phyloP scores from a whole-genome alignment of 2,888 invertebrate species.

The Callinectes sapidus region DNA sequence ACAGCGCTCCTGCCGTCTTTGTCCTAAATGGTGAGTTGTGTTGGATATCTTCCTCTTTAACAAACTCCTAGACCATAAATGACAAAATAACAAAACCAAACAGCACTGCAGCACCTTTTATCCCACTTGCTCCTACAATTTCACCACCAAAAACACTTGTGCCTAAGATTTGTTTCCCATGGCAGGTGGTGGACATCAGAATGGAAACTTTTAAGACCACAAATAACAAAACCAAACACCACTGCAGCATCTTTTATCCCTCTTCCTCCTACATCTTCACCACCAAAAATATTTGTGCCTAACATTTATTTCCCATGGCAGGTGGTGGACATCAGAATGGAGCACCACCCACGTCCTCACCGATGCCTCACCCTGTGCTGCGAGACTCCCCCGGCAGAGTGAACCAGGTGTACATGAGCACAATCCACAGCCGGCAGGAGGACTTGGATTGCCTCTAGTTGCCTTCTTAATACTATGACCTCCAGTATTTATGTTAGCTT shows the following conservation, averaged over 20 bases:
- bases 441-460: neutral
- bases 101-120: neutral
- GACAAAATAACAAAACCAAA: neutral
- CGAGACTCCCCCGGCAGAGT: constrained; percentile 34
- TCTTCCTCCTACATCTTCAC: neutral
- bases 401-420: constrained; percentile 36
- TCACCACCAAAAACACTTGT: neutral
- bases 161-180: neutral
- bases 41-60: neutral
- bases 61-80: neutral
- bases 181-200: neutral
- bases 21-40: neutral
- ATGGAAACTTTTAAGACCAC: neutral
- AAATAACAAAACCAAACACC: neutral
- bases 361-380: neutral
- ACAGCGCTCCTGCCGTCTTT: neutral
- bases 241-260: neutral
- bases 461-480: no score
- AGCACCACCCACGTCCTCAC: neutral
- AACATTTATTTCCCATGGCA: neutral
- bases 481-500: neutral
- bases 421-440: neutral
- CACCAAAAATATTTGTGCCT: neutral
- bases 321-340: neutral
- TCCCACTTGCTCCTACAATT: neutral